These are phyloP conservation scores for Turritopsis dohrnii DNA, from an alignment of 30 jellyfish, hydroid and myxozoan genomes.

Conservation along the genomic window DNA sequence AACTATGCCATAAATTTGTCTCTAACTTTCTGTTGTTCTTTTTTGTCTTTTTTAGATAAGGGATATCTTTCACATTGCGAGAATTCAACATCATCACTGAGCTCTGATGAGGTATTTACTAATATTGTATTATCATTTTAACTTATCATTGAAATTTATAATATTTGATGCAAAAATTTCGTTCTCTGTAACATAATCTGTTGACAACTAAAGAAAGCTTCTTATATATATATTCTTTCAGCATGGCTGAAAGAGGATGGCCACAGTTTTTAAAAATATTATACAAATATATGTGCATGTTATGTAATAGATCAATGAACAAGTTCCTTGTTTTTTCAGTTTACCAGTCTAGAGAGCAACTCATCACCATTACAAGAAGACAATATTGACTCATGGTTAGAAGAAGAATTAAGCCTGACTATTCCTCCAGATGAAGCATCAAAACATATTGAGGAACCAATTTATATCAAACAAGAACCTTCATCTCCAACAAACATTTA, in stretches of 20 bases:
- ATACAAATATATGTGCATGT: no score
- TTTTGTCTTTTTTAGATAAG: background rate
- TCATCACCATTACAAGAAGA: conserved; percentile 4
- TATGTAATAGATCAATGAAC: background rate
- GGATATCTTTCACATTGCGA: background rate
- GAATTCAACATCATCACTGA: background rate
- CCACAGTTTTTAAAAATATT: no score
- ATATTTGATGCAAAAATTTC: no score
- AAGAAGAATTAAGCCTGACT: background rate
- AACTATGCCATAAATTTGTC: background rate
- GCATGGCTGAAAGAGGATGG: no score
- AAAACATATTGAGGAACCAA: background rate
- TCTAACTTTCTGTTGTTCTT: no score
- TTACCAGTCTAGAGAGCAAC: background rate
- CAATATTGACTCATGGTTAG: background rate
- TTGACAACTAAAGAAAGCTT: no score
- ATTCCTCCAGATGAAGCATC: conserved; percentile 5
- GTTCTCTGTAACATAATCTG: no score
- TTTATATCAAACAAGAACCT: background rate
- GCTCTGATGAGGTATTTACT: background rate
- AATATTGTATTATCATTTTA: no score
- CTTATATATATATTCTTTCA: no score
- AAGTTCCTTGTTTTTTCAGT: background rate
- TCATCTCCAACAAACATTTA: background rate
- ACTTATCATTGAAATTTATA: no score